phyloP scores from a whole-genome alignment of 2,797 vertebrate species.

The Danio tinwini region DNA sequence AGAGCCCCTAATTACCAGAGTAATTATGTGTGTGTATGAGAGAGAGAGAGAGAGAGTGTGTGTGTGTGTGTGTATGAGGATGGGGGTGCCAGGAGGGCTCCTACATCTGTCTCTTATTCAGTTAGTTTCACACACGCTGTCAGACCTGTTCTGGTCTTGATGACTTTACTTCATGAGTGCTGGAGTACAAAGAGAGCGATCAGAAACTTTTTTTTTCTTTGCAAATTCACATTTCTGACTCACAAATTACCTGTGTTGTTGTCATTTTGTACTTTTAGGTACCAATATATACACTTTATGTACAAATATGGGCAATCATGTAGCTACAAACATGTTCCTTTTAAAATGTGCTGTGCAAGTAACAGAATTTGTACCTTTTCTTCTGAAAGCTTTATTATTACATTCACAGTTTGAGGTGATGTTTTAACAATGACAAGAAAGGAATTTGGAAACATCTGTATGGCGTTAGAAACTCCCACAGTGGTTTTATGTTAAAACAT shows the following conservation, averaged over 20 bases:
- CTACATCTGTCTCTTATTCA: slow-evolving; percentile 65
- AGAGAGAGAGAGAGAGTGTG: slow-evolving; percentile 42
- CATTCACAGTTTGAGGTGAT: slow-evolving; percentile 3
- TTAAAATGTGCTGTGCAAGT: no score
- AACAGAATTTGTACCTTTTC: no score
- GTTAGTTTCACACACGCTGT: slow-evolving; percentile 62
- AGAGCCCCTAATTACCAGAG: slow-evolving; percentile 84
- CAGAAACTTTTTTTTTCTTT: neutral
- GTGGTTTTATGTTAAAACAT: neutral
- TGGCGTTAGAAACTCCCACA: neutral
- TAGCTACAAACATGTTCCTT: no score
- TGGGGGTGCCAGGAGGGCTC: slow-evolving; percentile 38
- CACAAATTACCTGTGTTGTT: slow-evolving; percentile 3
- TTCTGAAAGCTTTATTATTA: neutral
- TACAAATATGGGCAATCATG: no score
- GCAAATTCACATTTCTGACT: neutral
- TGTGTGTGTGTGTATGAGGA: slow-evolving; percentile 43
- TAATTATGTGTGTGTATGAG: slow-evolving; percentile 69
- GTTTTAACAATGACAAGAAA: slow-evolving; percentile 51
- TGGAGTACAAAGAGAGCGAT: neutral
- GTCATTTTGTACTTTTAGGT: no score
- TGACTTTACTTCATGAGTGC: slow-evolving; percentile 4
- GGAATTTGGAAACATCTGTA: neutral
- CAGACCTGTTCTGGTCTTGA: slow-evolving; percentile 35
- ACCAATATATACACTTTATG: no score